Percentiles rank a stretch among this genome's conserved stretches.
These are phyloP conservation scores for Zaprionus kolodkinae DNA, from an alignment of 1,140 invertebrate species.

Conservation along the genomic window DNA sequence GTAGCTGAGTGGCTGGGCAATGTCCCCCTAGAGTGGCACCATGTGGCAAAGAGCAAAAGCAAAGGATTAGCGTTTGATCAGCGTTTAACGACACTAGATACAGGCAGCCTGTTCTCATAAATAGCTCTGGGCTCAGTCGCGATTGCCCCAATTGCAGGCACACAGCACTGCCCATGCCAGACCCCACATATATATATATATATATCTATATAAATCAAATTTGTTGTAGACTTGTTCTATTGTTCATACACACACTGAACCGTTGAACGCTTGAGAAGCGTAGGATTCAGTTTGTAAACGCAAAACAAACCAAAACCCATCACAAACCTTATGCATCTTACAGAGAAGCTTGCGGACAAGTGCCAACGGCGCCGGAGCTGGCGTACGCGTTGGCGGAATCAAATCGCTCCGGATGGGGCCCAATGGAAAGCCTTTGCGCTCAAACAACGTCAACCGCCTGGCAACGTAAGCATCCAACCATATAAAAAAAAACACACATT, in stretches of 20 bases:
- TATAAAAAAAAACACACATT: constrained; percentile 42
- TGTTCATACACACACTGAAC: constrained; percentile 48
- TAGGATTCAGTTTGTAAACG: constrained; percentile 48
- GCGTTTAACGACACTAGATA: constrained; percentile 27
- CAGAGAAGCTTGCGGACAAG: constrained; percentile 83
- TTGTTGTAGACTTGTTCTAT: constrained; percentile 45
- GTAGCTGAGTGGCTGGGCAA: constrained; percentile 21
- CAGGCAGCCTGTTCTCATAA: constrained; percentile 22
- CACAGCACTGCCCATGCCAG: constrained; percentile 1
- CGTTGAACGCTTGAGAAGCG: constrained; percentile 50
- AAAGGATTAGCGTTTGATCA: constrained; percentile 46
- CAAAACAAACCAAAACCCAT: constrained; percentile 59
- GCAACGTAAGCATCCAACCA: constrained; percentile 81
- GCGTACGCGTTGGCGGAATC: constrained; percentile 55
- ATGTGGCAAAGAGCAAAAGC: constrained; percentile 22
- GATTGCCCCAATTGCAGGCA: not conserved
- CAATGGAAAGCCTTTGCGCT: constrained; percentile 70
- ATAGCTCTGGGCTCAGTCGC: constrained; percentile 21
- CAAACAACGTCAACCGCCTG: constrained; percentile 73
- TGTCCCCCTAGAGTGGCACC: constrained; percentile 27
- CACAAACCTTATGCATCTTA: constrained; percentile 81
- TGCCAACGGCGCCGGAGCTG: constrained; percentile 28
- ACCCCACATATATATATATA: constrained; percentile 4
- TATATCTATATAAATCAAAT: constrained; percentile 10
- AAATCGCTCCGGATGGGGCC: constrained; percentile 75